Evolutionary conservation across 1,140 invertebrate species (phyloP).

Genomic region (Drosophila virilis): DNA sequence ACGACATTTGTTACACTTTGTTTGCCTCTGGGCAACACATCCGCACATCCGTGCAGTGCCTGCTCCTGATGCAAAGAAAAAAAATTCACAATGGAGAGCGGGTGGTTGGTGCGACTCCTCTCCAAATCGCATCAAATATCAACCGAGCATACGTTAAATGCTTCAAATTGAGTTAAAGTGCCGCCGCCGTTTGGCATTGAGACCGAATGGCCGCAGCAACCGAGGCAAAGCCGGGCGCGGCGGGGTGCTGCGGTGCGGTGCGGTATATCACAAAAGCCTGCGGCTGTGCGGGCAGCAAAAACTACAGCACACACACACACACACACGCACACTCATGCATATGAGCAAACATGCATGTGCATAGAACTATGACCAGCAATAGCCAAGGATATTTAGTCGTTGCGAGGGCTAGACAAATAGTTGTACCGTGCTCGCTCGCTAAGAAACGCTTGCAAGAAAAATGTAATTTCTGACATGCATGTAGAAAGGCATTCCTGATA

Average conservation of each 20-base stretch:
- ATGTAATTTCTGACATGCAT: too few relatives aligned
- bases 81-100: background rate
- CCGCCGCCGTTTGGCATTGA: constrained; percentile 59
- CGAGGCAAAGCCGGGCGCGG: background rate
- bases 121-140: constrained; percentile 83
- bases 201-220: constrained; percentile 26
- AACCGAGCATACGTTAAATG: constrained; percentile 84
- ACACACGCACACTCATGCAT: constrained; percentile 35
- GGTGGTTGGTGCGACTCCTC: constrained; percentile 35
- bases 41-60: background rate
- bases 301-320: constrained; percentile 33
- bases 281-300: constrained; percentile 54
- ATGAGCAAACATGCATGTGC: background rate
- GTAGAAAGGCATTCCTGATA: too few relatives aligned
- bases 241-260: background rate
- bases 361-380: constrained; percentile 13
- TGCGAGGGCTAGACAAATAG: background rate
- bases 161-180: constrained; percentile 84
- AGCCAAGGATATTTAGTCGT: background rate
- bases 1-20: constrained; percentile 81
- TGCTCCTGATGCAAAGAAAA: background rate
- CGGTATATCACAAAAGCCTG: constrained; percentile 65
- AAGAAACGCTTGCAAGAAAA: too few relatives aligned
- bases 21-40: constrained; percentile 68
- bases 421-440: background rate